Conservation (phyloP, 2,113 vertebrate genomes). For the Microcebus jonahi region DNA sequence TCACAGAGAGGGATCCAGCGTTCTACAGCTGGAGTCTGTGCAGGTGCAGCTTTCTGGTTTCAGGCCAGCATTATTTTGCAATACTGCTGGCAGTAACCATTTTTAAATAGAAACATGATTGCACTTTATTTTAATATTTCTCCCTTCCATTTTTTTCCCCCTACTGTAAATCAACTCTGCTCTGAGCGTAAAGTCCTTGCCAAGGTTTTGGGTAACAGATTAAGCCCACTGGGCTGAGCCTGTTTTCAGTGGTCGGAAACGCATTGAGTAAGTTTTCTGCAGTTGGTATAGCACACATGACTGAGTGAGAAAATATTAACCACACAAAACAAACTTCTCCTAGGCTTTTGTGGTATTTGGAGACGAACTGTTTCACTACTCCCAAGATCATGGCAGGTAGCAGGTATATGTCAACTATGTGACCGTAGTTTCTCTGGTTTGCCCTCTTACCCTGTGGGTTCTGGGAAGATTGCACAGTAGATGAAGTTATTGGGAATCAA, state of each 20-base stretch:
- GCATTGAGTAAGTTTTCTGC: constrained; percentile 38
- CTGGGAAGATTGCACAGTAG: not conserved
- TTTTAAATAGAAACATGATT: constrained; percentile 83
- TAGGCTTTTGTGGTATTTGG: constrained; percentile 2
- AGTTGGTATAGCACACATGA: constrained; percentile 33
- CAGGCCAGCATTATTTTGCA: constrained; percentile 85
- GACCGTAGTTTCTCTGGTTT: not conserved
- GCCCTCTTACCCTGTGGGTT: not conserved
- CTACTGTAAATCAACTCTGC: constrained; percentile 61
- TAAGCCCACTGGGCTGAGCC: constrained; percentile 64
- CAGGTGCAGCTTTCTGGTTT: constrained; percentile 85
- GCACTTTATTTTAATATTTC: constrained; percentile 80
- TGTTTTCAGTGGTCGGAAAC: constrained; percentile 70
- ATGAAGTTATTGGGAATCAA: not conserved
- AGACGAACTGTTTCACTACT: not conserved
- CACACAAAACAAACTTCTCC: not conserved
- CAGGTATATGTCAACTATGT: not conserved
- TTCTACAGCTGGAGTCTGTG: constrained; percentile 81
- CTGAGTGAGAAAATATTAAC: constrained; percentile 24
- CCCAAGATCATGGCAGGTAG: not conserved
- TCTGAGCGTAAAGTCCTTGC: constrained; percentile 71
- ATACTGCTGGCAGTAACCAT: constrained; percentile 81
- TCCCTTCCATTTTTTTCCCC: constrained; percentile 48
- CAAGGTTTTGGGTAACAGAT: constrained; percentile 75
- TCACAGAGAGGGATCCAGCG: constrained; percentile 64